Conservation (phyloP, 1,140 invertebrate species). For the Amphibalanus amphitrite region DNA sequence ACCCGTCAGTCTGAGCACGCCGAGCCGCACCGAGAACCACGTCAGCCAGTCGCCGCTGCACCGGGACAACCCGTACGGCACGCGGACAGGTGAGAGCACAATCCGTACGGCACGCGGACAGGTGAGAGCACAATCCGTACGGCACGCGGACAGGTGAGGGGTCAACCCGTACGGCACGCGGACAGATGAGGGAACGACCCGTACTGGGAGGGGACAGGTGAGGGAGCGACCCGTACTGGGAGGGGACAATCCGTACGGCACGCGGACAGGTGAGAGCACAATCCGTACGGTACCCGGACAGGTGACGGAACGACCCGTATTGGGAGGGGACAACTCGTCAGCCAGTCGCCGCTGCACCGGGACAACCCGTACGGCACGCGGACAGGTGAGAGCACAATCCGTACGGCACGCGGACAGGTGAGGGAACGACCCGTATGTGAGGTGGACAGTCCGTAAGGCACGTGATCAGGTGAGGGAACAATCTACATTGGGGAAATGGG, state of each 20-base stretch:
- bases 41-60: slow-evolving; percentile 13
- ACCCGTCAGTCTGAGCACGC: not conserved
- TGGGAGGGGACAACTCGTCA: too few species aligned
- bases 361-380: not conserved
- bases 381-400: not conserved
- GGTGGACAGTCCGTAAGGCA: too few species aligned
- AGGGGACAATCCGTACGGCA: not conserved
- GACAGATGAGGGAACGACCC: not conserved
- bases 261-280: not conserved
- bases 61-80: slow-evolving; percentile 10
- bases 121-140: not conserved
- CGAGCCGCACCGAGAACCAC: slow-evolving; percentile 7
- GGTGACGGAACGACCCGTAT: too few species aligned
- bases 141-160: too few species aligned
- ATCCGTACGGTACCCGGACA: too few species aligned
- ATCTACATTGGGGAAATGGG: too few species aligned
- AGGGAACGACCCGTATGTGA: too few species aligned
- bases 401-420: slow-evolving; percentile 11
- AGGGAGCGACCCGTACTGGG: too few species aligned
- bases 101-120: too few species aligned
- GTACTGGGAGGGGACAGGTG: slow-evolving; percentile 11
- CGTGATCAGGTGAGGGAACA: not conserved
- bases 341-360: too few species aligned
- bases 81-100: slow-evolving; percentile 9
- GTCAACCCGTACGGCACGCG: not conserved